Evolutionary conservation across 2,797 vertebrate genomes (phyloP).

Genomic region (Glossophaga mutica): DNA sequence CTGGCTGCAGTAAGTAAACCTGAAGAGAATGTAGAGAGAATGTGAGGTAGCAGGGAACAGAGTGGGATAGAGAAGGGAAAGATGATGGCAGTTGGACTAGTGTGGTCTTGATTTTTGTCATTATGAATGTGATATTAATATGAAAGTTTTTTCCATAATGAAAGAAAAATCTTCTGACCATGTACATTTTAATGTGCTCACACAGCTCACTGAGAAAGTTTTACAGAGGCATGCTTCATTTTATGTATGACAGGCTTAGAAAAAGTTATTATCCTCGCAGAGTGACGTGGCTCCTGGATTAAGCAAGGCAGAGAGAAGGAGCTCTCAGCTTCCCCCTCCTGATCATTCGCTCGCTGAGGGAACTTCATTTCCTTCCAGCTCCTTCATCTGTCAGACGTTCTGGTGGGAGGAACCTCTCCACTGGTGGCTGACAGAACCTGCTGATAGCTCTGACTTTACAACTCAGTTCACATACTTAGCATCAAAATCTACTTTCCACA

Average conservation of each 20-base stretch:
- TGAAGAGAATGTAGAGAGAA: not conserved
- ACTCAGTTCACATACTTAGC: not conserved
- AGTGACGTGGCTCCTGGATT: not conserved
- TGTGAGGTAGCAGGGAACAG: not conserved
- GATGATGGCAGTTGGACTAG: not conserved
- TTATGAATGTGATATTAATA: not conserved
- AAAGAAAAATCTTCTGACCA: slow-evolving; percentile 23
- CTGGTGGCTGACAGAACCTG: not conserved
- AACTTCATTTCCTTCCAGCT: not conserved
- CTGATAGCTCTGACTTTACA: not conserved
- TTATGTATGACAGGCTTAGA: not conserved
- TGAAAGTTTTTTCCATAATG: slow-evolving; percentile 18
- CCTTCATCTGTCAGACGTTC: not conserved
- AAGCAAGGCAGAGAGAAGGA: not conserved
- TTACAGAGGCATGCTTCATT: slow-evolving; percentile 13
- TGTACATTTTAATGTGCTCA: slow-evolving; percentile 30
- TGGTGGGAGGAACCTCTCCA: not conserved
- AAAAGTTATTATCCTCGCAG: slow-evolving; percentile 30
- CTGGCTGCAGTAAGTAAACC: not conserved
- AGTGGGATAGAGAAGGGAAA: not conserved
- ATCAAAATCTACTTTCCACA: not conserved
- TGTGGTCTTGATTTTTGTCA: not conserved
- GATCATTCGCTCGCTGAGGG: not conserved
- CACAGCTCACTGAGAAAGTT: not conserved
- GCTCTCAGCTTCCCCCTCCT: not conserved